Percentiles rank a stretch among this genome's conserved stretches.
These are phyloP conservation scores for Orbicella faveolata DNA, from an alignment of 64 coral and sea anemone species.

Conservation along the genomic window DNA sequence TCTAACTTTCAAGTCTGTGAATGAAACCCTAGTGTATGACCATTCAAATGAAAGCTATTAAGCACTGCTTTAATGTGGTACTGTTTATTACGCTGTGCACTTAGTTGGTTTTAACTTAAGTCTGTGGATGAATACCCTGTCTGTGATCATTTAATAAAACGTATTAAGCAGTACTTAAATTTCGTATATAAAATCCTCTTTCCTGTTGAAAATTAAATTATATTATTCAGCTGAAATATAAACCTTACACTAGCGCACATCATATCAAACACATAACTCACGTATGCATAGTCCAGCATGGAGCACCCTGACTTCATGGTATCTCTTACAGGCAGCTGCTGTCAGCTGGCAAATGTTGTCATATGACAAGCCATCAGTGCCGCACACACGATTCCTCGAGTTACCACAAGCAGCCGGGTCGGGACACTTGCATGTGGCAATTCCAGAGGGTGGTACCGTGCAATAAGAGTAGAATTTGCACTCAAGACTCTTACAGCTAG, in stretches of 20 bases:
- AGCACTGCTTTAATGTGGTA: too few species aligned
- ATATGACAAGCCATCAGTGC: constrained; percentile 73
- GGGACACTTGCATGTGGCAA: constrained; percentile 53
- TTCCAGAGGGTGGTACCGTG: constrained; percentile 29
- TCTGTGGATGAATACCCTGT: too few species aligned
- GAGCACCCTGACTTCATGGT: constrained; percentile 54
- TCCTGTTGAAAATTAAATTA: background rate
- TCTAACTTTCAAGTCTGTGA: too few species aligned
- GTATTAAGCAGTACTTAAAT: too few species aligned
- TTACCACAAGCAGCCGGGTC: constrained; percentile 40
- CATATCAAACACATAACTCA: constrained; percentile 44
- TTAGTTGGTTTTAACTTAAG: too few species aligned
- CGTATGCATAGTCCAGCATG: constrained; percentile 89
- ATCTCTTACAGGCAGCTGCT: constrained; percentile 66
- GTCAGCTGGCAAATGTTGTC: constrained; percentile 65
- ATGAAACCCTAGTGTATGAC: too few species aligned
- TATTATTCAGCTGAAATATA: too few species aligned
- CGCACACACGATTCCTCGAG: constrained; percentile 61
- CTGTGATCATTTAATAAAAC: too few species aligned
- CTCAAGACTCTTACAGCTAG: constrained; percentile 27
- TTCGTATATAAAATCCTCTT: too few species aligned
- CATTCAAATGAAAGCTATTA: too few species aligned
- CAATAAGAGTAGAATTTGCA: constrained; percentile 63
- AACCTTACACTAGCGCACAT: background rate
- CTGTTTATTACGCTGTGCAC: too few species aligned